Evolutionary conservation across 2,797 vertebrate species (phyloP).

Genomic region (Oreortyx pictus): DNA sequence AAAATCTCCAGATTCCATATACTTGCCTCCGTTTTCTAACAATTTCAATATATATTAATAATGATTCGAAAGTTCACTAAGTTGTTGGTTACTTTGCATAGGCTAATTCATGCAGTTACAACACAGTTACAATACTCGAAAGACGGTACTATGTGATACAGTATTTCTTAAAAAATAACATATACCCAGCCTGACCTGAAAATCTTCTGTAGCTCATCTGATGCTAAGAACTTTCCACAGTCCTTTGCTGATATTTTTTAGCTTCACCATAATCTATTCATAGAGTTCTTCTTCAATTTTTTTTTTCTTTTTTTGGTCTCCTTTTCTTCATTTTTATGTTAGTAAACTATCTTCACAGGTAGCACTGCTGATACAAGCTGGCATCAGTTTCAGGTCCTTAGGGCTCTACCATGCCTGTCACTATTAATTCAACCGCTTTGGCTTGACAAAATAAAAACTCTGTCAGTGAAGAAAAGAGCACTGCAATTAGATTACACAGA

Average conservation of each 20-base stretch:
- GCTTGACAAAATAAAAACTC: slow-evolving; percentile 34
- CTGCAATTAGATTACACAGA: not conserved
- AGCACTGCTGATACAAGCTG: not conserved
- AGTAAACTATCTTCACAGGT: not conserved
- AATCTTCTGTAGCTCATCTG: rapidly evolving
- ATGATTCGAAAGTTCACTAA: not conserved
- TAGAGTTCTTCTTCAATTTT: not conserved
- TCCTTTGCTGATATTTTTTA: not conserved
- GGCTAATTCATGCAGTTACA: not conserved
- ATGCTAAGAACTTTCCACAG: not conserved
- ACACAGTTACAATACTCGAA: not conserved
- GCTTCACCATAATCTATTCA: not conserved
- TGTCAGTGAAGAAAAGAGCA: not conserved
- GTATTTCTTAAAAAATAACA: not conserved
- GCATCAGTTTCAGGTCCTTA: not conserved
- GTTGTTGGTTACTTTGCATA: not conserved
- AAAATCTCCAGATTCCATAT: not conserved
- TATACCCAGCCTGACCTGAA: not conserved
- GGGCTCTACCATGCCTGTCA: not conserved
- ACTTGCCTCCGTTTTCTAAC: not conserved
- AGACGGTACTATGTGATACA: not conserved
- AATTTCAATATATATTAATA: not conserved
- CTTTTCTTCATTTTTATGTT: not conserved
- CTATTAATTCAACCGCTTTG: slow-evolving; percentile 5
- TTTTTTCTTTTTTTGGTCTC: not conserved